Conservation (phyloP, 2,888 invertebrate genomes). For the Sipunculus nudus region DNA sequence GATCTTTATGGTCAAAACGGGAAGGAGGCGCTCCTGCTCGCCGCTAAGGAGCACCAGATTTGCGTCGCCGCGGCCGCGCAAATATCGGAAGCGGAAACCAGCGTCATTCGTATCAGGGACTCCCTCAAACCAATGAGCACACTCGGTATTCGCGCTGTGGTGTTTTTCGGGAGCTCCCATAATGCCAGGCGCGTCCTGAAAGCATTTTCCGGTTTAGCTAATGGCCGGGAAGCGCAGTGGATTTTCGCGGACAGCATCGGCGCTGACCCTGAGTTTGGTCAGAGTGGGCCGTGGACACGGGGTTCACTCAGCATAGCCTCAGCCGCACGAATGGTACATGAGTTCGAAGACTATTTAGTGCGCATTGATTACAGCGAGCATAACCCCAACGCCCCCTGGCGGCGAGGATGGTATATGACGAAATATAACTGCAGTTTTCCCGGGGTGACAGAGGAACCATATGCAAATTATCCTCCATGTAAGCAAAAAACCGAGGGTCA, state of each 20-base stretch:
- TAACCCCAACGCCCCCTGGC: constrained; percentile 55
- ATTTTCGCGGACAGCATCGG: constrained; percentile 51
- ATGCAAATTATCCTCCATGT: constrained; percentile 38
- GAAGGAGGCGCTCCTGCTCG: constrained; percentile 35
- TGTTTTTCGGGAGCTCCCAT: constrained; percentile 46
- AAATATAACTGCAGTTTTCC: constrained; percentile 45
- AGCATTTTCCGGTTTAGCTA: constrained; percentile 30
- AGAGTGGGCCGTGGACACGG: constrained; percentile 39
- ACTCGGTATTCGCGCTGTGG: constrained; percentile 46
- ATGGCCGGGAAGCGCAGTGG: constrained; percentile 58
- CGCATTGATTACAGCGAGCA: constrained; percentile 47
- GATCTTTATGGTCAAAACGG: constrained; percentile 45
- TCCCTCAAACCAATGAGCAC: constrained; percentile 39
- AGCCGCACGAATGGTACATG: constrained; percentile 50
- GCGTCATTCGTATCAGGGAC: constrained; percentile 31
- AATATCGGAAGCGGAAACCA: constrained; percentile 34
- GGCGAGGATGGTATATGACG: constrained; percentile 54
- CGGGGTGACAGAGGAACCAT: constrained; percentile 38
- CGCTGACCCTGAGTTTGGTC: constrained; percentile 20
- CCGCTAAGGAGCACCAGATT: constrained; percentile 43
- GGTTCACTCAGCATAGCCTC: constrained; percentile 53
- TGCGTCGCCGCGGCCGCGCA: constrained; percentile 52
- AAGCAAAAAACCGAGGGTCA: constrained; percentile 28
- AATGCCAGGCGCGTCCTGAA: constrained; percentile 41
- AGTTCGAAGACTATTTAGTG: constrained; percentile 63